Conservation (phyloP, 2,797 vertebrate genomes). For the Hapalemur alaotrensis region DNA sequence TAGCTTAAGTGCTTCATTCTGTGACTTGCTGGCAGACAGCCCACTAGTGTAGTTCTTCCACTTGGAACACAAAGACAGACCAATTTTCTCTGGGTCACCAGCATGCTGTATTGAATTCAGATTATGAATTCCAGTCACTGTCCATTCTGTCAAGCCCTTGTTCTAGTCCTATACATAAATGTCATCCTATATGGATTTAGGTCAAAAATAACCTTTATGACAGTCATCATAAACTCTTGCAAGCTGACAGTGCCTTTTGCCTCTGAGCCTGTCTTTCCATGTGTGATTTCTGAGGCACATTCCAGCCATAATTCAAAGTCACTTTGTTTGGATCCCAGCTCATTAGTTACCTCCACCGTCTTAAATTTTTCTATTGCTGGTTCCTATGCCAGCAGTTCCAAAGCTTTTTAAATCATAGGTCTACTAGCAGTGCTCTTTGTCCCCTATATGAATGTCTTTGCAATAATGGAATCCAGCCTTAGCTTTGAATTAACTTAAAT, state of each 20-base stretch:
- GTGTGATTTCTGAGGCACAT: not conserved
- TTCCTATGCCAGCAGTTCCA: not conserved
- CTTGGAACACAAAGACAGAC: not conserved
- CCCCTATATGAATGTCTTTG: not conserved
- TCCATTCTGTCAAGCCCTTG: not conserved
- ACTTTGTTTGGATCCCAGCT: not conserved
- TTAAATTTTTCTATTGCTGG: not conserved
- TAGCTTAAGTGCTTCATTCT: not conserved
- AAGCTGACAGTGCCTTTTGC: not conserved
- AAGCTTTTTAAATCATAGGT: not conserved
- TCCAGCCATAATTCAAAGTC: not conserved
- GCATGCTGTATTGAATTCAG: not conserved
- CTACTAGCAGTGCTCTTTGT: not conserved
- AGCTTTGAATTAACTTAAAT: not conserved
- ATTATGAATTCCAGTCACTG: slow-evolving; percentile 1
- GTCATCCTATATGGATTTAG: not conserved
- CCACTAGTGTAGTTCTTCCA: not conserved
- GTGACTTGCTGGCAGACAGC: not conserved
- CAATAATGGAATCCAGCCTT: not conserved
- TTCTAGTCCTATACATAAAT: slow-evolving; percentile 8
- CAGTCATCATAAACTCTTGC: not conserved
- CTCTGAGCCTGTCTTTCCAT: not conserved
- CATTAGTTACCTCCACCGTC: not conserved
- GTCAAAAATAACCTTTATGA: not conserved
- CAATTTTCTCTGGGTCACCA: not conserved